Conservation (phyloP, 2,888 invertebrate genomes). For the Andricus quercusramuli region DNA sequence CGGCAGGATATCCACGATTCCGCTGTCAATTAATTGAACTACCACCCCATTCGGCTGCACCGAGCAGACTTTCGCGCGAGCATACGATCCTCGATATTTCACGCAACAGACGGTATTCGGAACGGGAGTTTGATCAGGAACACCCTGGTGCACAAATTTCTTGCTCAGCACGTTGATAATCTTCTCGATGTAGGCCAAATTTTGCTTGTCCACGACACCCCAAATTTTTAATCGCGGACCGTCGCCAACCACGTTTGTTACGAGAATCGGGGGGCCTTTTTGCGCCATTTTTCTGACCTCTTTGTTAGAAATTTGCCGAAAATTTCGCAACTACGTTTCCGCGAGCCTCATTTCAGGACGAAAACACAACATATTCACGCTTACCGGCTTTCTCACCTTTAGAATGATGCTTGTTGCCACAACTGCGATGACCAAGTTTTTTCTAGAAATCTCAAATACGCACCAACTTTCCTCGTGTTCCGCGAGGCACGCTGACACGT, state of each 20-base stretch:
- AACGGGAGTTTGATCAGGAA: background rate
- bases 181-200: background rate
- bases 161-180: background rate
- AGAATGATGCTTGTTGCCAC: background rate
- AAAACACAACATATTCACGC: constrained; percentile 14
- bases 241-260: constrained; percentile 10
- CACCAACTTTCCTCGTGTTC: background rate
- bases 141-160: constrained; percentile 1
- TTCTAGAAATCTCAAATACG: background rate
- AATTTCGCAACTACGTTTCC: background rate
- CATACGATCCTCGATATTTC: constrained; percentile 17
- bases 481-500: background rate
- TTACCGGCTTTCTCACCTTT: constrained; percentile 26
- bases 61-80: constrained; percentile 1
- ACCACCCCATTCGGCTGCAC: constrained; percentile 4
- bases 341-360: background rate
- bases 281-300: constrained; percentile 35
- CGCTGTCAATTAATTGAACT: constrained; percentile 17
- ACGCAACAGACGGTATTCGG: constrained; percentile 13
- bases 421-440: constrained; percentile 2
- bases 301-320: constrained; percentile 4
- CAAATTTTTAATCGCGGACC: constrained; percentile 25
- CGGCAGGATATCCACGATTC: constrained; percentile 2
- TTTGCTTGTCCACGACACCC: constrained; percentile 1
- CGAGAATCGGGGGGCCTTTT: constrained; percentile 3